Base-by-base conservation (phyloP, 2,888 invertebrate species). In the Yponomeuta evonymella region DNA sequence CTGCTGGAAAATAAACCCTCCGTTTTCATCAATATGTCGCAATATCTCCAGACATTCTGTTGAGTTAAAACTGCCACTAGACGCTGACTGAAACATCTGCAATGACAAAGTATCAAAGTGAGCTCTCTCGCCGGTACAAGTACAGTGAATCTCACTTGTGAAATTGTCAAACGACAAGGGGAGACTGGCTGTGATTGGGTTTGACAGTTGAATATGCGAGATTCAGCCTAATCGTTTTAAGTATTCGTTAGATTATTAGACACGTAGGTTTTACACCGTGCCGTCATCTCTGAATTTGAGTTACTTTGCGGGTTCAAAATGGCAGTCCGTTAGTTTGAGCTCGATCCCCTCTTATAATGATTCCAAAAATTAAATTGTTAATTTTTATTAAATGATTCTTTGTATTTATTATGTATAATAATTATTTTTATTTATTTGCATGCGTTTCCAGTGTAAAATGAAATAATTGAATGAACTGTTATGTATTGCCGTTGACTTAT, bases 211-310 rank as follows among this genome's bases (percentile, higher is more conserved):
- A 83, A 81, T 80, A 79, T 76, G 81, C 80, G 85, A 81, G 88
- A 82, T 84, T 86, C 85, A 77, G 76, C 81, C 77, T 88, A 81
- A 86, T 85, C 43, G 67, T 80, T 76, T 85, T 91, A 92, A 90
- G 90, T 90, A 90, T 91, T 90, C 87, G 82, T 82, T 90, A 88
- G 87, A 77, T 8, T 80, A 69, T 83, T 86, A 87, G 88, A 83
- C 79, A 81, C 75, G 77, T 88, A 90, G 89, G 84, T 76, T 83
- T 86, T 87, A 83, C 78, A 83, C 79, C 84, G 86, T 86, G 85
- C 86, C 89, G 90, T 83, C 88, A 85, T 87, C 84, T 83, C 86
- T 91, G 91, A 91, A 88, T 91, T 91, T 88, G 88, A 89, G 90
- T 92, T 90, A 89, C 90, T 89, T 90, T 88, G 80, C 81, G 85